These are phyloP conservation scores for Acrobasis suavella DNA, from an alignment of 2,888 invertebrate species.

Conservation along the genomic window DNA sequence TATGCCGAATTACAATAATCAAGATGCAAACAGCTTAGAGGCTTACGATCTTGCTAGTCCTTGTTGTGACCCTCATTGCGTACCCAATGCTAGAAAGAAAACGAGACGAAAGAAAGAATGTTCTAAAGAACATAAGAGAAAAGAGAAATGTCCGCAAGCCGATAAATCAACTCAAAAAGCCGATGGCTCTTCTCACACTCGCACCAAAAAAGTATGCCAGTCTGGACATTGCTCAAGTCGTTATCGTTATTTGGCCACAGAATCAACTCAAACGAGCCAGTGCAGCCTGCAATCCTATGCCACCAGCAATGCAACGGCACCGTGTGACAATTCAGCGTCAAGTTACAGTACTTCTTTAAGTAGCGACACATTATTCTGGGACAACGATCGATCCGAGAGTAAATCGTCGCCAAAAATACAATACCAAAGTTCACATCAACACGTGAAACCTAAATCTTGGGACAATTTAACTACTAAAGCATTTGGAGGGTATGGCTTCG, in stretches of 20 bases:
- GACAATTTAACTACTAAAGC: conserved; percentile 94
- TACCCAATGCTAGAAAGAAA: conserved; percentile 84
- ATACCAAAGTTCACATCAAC: conserved; percentile 72
- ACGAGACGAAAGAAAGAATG: conserved; percentile 81
- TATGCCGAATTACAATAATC: conserved; percentile 83
- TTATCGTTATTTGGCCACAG: conserved; percentile 85
- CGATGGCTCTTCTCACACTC: conserved; percentile 71
- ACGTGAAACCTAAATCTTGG: conserved; percentile 92
- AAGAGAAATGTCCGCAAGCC: conserved; percentile 82
- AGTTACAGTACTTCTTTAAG: conserved; percentile 93
- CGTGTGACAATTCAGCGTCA: conserved; percentile 87
- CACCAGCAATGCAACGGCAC: conserved; percentile 87
- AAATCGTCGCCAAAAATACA: conserved; percentile 75
- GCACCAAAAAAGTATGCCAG: conserved; percentile 69
- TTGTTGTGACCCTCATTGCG: conserved; percentile 93
- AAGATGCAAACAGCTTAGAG: conserved; percentile 90
- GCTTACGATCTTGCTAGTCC: conserved; percentile 94
- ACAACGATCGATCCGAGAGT: conserved; percentile 77
- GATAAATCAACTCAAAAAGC: conserved; percentile 74
- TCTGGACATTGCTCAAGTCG: conserved; percentile 69
- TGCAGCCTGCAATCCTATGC: conserved; percentile 93
- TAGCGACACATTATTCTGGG: conserved; percentile 94
- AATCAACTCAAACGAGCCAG: conserved; percentile 87
- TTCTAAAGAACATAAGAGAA: conserved; percentile 84
- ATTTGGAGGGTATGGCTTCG: conserved; percentile 93